Evolutionary conservation across 1,140 invertebrate genomes (phyloP), one percentile per base, ranked within the genome.

Genomic region (Drosophila fuyamai): DNA sequence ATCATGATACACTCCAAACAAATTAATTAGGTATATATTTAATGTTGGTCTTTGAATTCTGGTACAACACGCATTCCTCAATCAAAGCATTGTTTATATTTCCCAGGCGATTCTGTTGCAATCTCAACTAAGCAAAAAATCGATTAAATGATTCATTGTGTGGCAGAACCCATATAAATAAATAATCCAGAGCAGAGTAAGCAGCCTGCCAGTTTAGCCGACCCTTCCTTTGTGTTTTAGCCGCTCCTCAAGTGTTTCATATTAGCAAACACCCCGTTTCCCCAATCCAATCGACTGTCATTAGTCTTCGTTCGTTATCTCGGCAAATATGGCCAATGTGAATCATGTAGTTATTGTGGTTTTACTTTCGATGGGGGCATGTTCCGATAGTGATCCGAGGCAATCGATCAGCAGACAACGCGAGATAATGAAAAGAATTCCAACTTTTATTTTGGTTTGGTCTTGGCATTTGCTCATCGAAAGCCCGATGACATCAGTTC

Each of bases 401-500:
- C 67, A 71, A 71, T 71, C 67, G 67, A 71, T 71, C 67, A 71
- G 44, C 18, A 9, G 23, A 18, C 40, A 43, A 23, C 62, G 27
- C 35, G 18, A 50, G 32, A 8, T 68, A 53, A 65, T 68, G 47
- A 36, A 48, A 71, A 70, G 67, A 71, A 71, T 71, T 36, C 48
- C 43, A 27, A 29, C 27, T 18, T 38, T n/a, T 8, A 23, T 23
- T 23, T 23, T 23, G 3, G 23, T 9, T 9, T 47, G 46, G 36
- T 43, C 59, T 43, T 63, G 59, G 63, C 59, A 67, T 68, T 68
- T 68, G 60, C 67, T 57, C 67, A 71, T 29, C 14, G 13, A 14
- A 47, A 36, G 16, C 10, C 18, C 47, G 36, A 76, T 76, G 74
- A 76, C 74, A 76, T 76, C 74, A 76, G 65, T 65, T 14, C 14